These are phyloP conservation scores for Eurypyga helias DNA, from an alignment of 2,113 vertebrate species.

Conservation along the genomic window DNA sequence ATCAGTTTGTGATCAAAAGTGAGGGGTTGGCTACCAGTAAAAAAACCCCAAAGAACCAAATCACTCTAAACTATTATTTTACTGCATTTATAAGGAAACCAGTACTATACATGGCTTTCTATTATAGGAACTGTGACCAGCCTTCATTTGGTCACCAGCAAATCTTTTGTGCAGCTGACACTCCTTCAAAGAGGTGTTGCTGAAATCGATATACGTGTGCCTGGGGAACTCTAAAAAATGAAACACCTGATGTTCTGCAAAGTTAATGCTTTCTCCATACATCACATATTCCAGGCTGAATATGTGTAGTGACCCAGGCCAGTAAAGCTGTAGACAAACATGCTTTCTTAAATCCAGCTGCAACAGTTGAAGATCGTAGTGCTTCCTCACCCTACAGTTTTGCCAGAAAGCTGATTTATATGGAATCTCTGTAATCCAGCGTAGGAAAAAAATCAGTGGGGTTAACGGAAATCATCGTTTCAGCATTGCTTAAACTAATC, in stretches of 20 bases:
- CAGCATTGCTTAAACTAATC: not conserved
- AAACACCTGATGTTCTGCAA: constrained; percentile 21
- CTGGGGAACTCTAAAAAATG: constrained; percentile 19
- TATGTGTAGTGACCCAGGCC: not conserved
- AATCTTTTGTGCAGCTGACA: constrained; percentile 34
- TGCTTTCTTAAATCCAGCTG: constrained; percentile 9
- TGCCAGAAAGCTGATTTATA: not conserved
- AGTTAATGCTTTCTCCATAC: not conserved
- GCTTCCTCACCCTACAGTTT: not conserved
- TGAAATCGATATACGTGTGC: not conserved
- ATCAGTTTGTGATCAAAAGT: not conserved
- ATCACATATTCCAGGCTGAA: not conserved
- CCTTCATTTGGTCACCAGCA: not conserved
- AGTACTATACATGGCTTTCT: not conserved
- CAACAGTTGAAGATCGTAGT: not conserved
- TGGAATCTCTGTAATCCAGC: not conserved
- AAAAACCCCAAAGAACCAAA: not conserved
- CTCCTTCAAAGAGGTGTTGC: constrained; percentile 26
- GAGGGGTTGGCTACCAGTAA: not conserved
- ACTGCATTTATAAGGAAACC: not conserved
- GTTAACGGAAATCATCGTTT: not conserved
- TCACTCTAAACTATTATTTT: not conserved
- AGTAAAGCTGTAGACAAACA: not conserved
- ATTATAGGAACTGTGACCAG: not conserved
- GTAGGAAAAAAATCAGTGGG: not conserved